Evolutionary conservation across 2,888 invertebrate genomes (phyloP), one percentile per base, ranked within the genome.

Genomic region (Drosophila nigricruria): DNA sequence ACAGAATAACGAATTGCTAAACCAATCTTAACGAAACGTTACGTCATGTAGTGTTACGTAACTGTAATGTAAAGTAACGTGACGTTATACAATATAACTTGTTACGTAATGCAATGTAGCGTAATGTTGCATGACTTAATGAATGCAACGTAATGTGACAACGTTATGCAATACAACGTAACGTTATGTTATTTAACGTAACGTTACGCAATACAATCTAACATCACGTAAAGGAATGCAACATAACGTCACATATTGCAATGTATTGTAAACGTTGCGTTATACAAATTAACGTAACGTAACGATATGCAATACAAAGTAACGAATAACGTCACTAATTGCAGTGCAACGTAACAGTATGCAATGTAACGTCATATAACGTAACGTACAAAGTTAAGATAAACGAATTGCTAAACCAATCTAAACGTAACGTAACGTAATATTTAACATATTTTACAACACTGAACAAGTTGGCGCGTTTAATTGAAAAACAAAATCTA

Each of bases 401-500:
- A 68, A 69, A 81, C 43, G 43, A 77, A 67, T 65, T 63, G 61
- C 60, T 81, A 84, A 72, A 73, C 64, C 59, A 79, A 73, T 83
- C 76, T 74, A 53, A 45, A 56, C 32, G 30, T 66, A 45, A 56
- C 32, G 30, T 54, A 54, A 53, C 38, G 38, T 40, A 54, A 54
- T 9, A 66, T 43, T 43, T 57, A 77, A 74, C 49, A 60, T 69
- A 64, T 70, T 79, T 64, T 59, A 77, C 63, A 64, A 76, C 53
- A 73, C 57, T 69, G 66, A 56, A 30, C 45, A 60, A 64, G 70
- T 87, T 86, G 70, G 59, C 68, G 89, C 70, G 77, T 89, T 85
- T 67, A 68, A 89, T 79, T 70, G 8, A 76, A 65, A 47, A 72
- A 66, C 53, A 58, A 45, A 65, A 61, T 63, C 66, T 66, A 60